phyloP scores from a whole-genome alignment of 2,113 vertebrate genomes.

The Corythoichthys haematopterus region DNA sequence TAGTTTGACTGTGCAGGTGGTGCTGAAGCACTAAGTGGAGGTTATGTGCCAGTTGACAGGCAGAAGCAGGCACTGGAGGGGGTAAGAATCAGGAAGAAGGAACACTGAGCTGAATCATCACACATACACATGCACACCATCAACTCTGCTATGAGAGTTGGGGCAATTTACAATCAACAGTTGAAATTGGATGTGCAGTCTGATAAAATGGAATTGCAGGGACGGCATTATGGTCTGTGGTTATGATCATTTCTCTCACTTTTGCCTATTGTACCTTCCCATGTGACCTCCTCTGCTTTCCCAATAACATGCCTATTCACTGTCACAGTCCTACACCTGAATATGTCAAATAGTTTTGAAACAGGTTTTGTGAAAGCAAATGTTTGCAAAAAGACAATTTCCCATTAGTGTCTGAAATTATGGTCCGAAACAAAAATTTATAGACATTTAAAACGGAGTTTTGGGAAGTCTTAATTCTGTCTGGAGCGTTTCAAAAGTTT shows the following conservation, averaged over 20 bases:
- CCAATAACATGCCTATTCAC: not conserved
- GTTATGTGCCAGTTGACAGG: constrained; percentile 26
- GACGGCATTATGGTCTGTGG: constrained; percentile 55
- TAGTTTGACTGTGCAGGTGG: constrained; percentile 45
- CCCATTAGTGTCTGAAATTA: no score
- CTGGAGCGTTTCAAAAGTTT: no score
- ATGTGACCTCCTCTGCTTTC: not conserved
- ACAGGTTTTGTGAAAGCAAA: no score
- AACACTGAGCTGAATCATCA: constrained; percentile 31
- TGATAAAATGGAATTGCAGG: constrained; percentile 67
- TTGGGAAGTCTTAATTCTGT: no score
- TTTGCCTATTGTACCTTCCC: not conserved
- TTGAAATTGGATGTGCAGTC: constrained; percentile 66
- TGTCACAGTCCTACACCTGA: not conserved
- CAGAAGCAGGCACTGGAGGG: constrained; percentile 30
- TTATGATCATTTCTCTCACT: constrained; percentile 40
- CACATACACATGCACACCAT: constrained; percentile 30
- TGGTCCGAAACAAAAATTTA: no score
- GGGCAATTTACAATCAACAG: constrained; percentile 63
- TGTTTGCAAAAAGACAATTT: not conserved
- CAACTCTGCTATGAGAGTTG: constrained; percentile 44
- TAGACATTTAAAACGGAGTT: no score
- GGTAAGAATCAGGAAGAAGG: constrained; percentile 12
- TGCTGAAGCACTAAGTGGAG: constrained; percentile 37
- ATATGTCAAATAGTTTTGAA: not conserved